A percentile compares a stretch with the other conserved stretches of the same genome.
Evolutionary conservation across 2,888 invertebrate species (phyloP).

Genomic region (Auanema freiburgensis): DNA sequence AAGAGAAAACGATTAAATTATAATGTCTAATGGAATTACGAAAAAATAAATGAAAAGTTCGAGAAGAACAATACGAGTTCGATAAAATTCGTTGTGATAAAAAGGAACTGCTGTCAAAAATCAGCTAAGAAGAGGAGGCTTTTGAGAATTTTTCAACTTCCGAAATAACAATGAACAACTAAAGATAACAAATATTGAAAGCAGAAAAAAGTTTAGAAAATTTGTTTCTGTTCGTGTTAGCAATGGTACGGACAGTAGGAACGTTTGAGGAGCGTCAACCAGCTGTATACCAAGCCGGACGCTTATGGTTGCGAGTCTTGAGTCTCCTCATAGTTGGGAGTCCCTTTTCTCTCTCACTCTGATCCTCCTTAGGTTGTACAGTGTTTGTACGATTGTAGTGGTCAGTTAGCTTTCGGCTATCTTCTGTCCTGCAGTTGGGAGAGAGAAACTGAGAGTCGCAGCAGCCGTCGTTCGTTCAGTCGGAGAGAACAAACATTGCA

Average conservation of each 20-base stretch:
- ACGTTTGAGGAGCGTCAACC: not conserved
- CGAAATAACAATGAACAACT: not conserved
- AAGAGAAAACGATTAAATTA: not conserved
- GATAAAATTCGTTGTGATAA: not conserved
- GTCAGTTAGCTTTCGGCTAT: too few relatives aligned
- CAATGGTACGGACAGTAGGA: too few relatives aligned
- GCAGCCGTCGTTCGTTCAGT: too few relatives aligned
- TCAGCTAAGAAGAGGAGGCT: not conserved
- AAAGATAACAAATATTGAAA: not conserved
- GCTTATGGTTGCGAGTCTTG: not conserved
- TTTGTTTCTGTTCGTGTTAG: too few relatives aligned
- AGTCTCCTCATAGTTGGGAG: not conserved
- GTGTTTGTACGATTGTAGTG: not conserved
- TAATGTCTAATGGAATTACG: not conserved
- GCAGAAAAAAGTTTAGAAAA: too few relatives aligned
- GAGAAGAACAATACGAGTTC: too few relatives aligned
- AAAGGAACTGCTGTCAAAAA: not conserved
- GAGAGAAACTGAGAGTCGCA: too few relatives aligned
- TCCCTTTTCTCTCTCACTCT: constrained; percentile 2
- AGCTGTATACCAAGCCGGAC: not conserved
- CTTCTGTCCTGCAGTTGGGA: too few relatives aligned
- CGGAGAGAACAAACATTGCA: too few relatives aligned
- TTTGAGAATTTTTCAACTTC: not conserved
- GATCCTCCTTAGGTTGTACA: not conserved
- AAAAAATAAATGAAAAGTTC: not conserved